These are phyloP conservation scores for Psittacula echo DNA, from an alignment of 2,797 vertebrate genomes.

Conservation along the genomic window DNA sequence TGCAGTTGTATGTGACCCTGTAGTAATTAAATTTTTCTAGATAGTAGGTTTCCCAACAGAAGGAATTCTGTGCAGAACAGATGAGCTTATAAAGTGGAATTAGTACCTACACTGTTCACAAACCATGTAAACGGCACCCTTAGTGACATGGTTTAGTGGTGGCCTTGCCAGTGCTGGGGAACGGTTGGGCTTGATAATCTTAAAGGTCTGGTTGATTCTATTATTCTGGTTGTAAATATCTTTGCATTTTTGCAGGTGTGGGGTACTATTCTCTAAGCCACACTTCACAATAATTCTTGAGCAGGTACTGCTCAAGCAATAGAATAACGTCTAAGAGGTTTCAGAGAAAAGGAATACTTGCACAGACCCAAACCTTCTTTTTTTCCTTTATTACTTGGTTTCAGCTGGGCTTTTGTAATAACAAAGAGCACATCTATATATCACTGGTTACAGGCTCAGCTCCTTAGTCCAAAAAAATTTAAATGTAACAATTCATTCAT, in stretches of 20 bases:
- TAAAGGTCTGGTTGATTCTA: neutral
- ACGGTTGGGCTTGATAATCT: neutral
- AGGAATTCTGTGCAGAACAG: neutral
- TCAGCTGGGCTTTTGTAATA: neutral
- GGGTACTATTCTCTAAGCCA: neutral
- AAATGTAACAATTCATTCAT: neutral
- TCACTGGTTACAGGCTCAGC: neutral
- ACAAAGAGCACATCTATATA: neutral
- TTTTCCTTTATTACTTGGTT: neutral
- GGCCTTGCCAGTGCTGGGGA: neutral
- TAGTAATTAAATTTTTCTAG: slow-evolving; percentile 34
- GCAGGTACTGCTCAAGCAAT: neutral
- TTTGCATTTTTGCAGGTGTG: neutral
- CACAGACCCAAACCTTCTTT: neutral
- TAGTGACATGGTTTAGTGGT: neutral
- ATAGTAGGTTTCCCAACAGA: slow-evolving; percentile 9
- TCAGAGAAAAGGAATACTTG: neutral
- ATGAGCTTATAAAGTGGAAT: neutral
- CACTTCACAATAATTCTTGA: neutral
- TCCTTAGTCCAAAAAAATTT: neutral
- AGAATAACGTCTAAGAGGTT: neutral
- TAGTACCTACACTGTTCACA: neutral
- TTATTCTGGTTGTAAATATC: neutral
- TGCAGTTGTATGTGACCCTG: neutral
- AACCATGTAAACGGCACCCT: neutral